A percentile compares a stretch with the other conserved stretches of the same genome.
phyloP scores from a whole-genome alignment of 2,888 invertebrate species.

The Eremobia ochroleuca region DNA sequence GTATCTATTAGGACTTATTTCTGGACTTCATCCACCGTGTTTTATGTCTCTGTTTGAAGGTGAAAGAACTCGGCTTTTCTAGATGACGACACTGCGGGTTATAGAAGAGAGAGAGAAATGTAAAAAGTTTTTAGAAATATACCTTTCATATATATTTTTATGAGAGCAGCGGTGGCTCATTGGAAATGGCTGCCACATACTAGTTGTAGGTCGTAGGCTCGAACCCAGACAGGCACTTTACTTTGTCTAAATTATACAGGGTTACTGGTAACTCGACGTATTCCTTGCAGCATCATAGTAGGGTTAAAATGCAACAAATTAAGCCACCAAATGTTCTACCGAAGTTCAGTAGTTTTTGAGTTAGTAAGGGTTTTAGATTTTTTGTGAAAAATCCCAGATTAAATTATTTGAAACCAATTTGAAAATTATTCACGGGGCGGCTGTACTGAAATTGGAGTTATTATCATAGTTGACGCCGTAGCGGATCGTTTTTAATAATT shows the following conservation, averaged over 20 bases:
- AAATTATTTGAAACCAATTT: no score
- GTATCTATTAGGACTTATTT: conserved; percentile 69
- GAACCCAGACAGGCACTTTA: not conserved
- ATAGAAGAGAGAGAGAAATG: conserved; percentile 9
- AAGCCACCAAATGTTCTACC: no score
- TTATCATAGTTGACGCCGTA: no score
- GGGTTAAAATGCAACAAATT: no score
- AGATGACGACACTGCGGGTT: conserved; percentile 21
- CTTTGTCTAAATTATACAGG: not conserved
- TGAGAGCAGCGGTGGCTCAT: not conserved
- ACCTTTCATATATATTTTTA: not conserved
- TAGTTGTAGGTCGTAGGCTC: not conserved
- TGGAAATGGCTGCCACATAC: not conserved
- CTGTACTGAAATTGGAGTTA: no score
- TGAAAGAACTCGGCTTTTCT: conserved; percentile 63
- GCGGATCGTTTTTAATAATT: no score
- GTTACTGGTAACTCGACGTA: no score
- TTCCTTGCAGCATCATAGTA: no score
- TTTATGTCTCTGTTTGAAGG: conserved; percentile 60
- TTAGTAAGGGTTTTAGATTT: no score
- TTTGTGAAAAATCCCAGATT: no score
- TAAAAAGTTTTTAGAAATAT: conserved; percentile 18
- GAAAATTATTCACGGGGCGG: no score
- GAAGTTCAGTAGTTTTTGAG: no score
- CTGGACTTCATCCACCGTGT: conserved; percentile 65